A percentile compares a stretch with the other conserved stretches of the same genome.
These are phyloP conservation scores for Glaucidium brasilianum DNA, from an alignment of 2,113 vertebrate species.

Conservation along the genomic window DNA sequence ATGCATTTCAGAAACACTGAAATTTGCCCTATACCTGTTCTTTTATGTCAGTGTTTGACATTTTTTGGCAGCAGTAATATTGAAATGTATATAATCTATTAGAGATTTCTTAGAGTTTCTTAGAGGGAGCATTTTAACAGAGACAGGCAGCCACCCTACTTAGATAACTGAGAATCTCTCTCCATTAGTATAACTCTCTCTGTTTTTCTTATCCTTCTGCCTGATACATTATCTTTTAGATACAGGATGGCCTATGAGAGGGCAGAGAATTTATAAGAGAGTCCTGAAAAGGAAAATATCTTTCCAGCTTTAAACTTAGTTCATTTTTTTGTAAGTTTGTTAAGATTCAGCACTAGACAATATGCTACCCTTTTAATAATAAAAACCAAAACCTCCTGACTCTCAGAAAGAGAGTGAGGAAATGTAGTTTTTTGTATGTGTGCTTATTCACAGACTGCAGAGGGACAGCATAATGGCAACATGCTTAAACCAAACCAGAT, in stretches of 20 bases:
- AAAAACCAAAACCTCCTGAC: background rate
- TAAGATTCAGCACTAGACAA: background rate
- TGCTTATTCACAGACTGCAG: background rate
- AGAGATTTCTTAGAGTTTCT: background rate
- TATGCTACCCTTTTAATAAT: background rate
- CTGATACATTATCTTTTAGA: background rate
- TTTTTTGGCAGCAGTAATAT: background rate
- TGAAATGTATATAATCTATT: background rate
- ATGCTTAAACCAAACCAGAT: background rate
- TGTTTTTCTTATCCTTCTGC: background rate
- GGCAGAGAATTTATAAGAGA: background rate
- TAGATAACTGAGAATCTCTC: background rate
- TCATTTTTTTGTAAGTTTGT: background rate
- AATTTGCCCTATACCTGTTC: background rate
- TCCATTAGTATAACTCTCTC: background rate
- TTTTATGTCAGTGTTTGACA: background rate
- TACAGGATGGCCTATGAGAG: background rate
- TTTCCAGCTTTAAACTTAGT: background rate
- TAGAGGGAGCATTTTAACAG: background rate
- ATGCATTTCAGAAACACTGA: background rate
- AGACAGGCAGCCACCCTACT: background rate
- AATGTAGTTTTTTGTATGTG: background rate
- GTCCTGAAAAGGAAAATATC: background rate
- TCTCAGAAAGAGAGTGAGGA: background rate
- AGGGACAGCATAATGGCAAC: background rate